These are phyloP conservation scores for Labroides dimidiatus DNA, from an alignment of 2,797 vertebrate species.

Conservation along the genomic window DNA sequence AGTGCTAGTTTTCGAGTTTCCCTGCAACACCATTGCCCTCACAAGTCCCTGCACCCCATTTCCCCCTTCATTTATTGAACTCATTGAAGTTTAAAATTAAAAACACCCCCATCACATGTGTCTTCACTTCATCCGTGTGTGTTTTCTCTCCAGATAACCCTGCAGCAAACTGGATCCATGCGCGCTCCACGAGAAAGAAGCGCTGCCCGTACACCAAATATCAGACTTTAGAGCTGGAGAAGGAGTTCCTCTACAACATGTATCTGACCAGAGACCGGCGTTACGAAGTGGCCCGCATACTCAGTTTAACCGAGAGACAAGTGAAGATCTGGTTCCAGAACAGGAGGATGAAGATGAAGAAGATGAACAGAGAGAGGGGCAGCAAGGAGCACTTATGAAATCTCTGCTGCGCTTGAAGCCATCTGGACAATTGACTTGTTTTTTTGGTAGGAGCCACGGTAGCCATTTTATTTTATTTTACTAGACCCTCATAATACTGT, in stretches of 20 bases:
- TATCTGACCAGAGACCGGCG: slow-evolving; percentile 97
- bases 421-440: slow-evolving; percentile 46
- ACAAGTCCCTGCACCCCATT: background rate
- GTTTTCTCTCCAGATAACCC: slow-evolving; percentile 88
- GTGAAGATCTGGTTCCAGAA: slow-evolving; percentile 99
- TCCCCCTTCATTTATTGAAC: background rate
- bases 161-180: slow-evolving; percentile 98
- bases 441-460: slow-evolving; percentile 42
- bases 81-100: slow-evolving; percentile 7
- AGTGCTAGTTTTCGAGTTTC: background rate
- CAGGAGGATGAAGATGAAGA: slow-evolving; percentile 99
- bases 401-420: slow-evolving; percentile 29
- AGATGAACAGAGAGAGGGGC: slow-evolving; percentile 96
- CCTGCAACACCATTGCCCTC: background rate
- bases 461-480: slow-evolving; percentile 30
- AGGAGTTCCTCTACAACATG: slow-evolving; percentile 99
- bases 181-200: slow-evolving; percentile 97
- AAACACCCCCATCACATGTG: slow-evolving; percentile 8
- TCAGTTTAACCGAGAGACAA: slow-evolving; percentile 98
- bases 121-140: slow-evolving; percentile 1
- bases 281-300: slow-evolving; percentile 97
- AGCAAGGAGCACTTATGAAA: slow-evolving; percentile 87
- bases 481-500: slow-evolving; percentile 10
- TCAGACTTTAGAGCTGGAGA: slow-evolving; percentile 98
- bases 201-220: slow-evolving; percentile 98